phyloP scores from a whole-genome alignment of 2,888 invertebrate species.

The Drosophila kokeensis region DNA sequence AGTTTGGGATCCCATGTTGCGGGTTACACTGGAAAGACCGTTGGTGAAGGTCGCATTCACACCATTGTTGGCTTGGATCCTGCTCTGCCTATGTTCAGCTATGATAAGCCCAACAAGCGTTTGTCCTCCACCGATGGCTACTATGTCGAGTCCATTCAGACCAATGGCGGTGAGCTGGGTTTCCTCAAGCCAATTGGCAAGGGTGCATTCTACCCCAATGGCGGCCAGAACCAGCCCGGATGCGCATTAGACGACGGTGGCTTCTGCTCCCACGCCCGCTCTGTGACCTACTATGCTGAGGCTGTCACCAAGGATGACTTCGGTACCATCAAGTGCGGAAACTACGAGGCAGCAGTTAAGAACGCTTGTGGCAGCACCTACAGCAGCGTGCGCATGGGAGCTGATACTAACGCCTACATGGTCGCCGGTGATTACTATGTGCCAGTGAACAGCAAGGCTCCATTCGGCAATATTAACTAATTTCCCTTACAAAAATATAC shows the following conservation, averaged over 20 bases:
- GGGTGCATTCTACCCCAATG: conserved; percentile 86
- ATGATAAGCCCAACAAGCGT: conserved; percentile 60
- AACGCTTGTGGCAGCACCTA: conserved; percentile 52
- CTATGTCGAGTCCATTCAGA: conserved; percentile 82
- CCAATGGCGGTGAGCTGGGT: conserved; percentile 72
- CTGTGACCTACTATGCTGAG: conserved; percentile 85
- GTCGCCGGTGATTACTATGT: conserved; percentile 70
- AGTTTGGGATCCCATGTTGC: conserved; percentile 87
- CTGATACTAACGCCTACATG: conserved; percentile 60
- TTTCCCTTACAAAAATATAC: not conserved
- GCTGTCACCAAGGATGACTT: conserved; percentile 77
- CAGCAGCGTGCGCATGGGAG: conserved; percentile 67
- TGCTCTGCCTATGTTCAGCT: conserved; percentile 72
- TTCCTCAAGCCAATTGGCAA: conserved; percentile 81
- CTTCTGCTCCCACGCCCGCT: conserved; percentile 84
- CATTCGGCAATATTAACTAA: conserved; percentile 60
- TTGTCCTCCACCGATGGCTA: conserved; percentile 66
- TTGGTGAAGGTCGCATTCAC: conserved; percentile 86
- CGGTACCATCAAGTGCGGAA: conserved; percentile 54
- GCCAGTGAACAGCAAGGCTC: conserved; percentile 66
- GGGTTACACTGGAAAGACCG: conserved; percentile 87
- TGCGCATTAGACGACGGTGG: conserved; percentile 83
- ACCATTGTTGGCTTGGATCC: conserved; percentile 86
- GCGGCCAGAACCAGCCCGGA: conserved; percentile 86
- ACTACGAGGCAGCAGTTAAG: conserved; percentile 71